These are phyloP conservation scores for Thyatira batis DNA, from an alignment of 2,888 invertebrate species.

Conservation along the genomic window DNA sequence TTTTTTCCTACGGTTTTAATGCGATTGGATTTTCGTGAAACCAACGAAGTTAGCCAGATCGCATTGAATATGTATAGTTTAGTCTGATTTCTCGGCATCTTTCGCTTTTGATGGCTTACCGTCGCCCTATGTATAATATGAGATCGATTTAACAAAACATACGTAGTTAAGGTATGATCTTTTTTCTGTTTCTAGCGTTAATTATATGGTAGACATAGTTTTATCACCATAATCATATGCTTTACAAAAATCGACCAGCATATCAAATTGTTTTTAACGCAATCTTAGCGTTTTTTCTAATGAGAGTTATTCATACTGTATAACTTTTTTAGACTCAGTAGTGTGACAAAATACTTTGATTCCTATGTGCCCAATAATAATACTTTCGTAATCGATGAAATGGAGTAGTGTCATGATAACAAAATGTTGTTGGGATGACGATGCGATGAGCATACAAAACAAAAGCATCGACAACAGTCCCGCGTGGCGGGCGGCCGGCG, in stretches of 20 bases:
- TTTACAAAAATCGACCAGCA: too few relatives aligned
- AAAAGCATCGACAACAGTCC: constrained; percentile 51
- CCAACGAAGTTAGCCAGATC: constrained; percentile 47
- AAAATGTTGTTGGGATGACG: constrained; percentile 30
- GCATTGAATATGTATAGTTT: constrained; percentile 65
- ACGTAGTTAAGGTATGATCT: constrained; percentile 14
- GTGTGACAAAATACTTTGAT: not conserved
- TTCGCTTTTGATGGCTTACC: constrained; percentile 51
- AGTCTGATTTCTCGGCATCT: constrained; percentile 49
- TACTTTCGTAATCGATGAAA: not conserved
- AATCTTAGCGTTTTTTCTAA: too few relatives aligned
- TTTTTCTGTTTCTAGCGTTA: too few relatives aligned
- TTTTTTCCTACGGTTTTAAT: constrained; percentile 67
- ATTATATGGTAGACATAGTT: too few relatives aligned
- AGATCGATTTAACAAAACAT: constrained; percentile 38
- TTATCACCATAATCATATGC: too few relatives aligned
- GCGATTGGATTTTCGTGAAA: constrained; percentile 66
- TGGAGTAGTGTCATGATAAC: not conserved
- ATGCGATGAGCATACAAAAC: constrained; percentile 47
- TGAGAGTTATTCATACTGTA: not conserved
- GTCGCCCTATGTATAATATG: constrained; percentile 29
- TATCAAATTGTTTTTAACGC: too few relatives aligned
- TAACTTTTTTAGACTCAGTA: not conserved
- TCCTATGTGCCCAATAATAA: not conserved
- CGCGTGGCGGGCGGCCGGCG: constrained; percentile 51